Evolutionary conservation across 2,797 vertebrate species (phyloP), one percentile per base, ranked within the genome.

Genomic region (Cephalopachus bancanus): DNA sequence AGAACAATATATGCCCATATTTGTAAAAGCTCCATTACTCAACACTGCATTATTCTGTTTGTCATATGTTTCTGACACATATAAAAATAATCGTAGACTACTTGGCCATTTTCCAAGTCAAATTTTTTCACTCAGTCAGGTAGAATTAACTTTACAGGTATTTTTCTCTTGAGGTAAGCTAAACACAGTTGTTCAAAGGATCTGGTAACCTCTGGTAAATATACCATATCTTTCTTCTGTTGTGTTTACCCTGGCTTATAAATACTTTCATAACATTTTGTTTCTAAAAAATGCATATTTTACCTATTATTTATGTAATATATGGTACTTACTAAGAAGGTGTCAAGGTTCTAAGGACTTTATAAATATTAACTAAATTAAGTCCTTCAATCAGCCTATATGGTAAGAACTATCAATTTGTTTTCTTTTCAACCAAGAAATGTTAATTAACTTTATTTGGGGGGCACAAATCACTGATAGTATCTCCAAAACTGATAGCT

Each of bases 381-480:
- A 91, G n/a, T 19, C 19, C 67, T 12, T 44, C 26, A 22, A 26
- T 65, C 51, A 84, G 17, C 7, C 17, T 51, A 59, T 4, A 33
- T 57, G 7, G 8, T 57, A 90, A 78, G 57, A 87, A 55, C 28
- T 89, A 16, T 17, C 83, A 19, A 20, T 44, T 62, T 78, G 20
- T 59, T 94, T 91, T 62, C 60, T 86, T 90, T 83, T 67, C 62
- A 55, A 92, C 2, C 20, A 5, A 59, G 37, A 94, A 83, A 91
- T 59, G 49, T 67, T 65, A 62, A 75, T 92, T 37, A 44, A 55
- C 12, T 92, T 51, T 74, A 60, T 7, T 55, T 17, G 8, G 5
- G n/a, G 51, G 8, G 30, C 8, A n/a, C 15, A 57, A 20, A 7
- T 62, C n/a, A 17, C 19, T 10, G 26, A 28, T 4, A 2, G 24